Evolutionary conservation across 2,797 vertebrate species (phyloP).

Genomic region (Scomberomorus guttatus): DNA sequence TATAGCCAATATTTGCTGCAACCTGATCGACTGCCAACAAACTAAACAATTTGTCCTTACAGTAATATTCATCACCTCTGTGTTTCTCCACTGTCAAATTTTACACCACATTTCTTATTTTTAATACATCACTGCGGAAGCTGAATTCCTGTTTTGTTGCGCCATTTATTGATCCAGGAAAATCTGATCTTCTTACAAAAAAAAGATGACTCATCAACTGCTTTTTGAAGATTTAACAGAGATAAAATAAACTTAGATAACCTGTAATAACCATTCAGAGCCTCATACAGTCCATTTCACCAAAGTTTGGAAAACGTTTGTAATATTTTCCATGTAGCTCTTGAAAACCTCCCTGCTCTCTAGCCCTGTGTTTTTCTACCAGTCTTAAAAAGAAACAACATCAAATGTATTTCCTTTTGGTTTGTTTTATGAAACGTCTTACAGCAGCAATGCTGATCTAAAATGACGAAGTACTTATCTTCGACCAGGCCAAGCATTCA

Average conservation of each 20-base stretch:
- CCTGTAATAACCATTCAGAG: neutral
- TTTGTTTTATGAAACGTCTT: neutral
- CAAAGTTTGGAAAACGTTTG: constrained; percentile 19
- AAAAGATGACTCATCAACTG: neutral
- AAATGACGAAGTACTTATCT: neutral
- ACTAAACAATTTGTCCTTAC: neutral
- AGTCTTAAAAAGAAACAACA: neutral
- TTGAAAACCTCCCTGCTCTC: constrained; percentile 10
- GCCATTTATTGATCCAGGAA: constrained; percentile 1
- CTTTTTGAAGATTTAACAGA: neutral
- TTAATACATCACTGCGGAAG: neutral
- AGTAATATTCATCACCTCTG: neutral
- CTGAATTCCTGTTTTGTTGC: neutral
- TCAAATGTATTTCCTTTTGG: neutral
- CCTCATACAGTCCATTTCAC: neutral
- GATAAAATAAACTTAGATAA: neutral
- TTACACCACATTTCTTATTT: constrained; percentile 24
- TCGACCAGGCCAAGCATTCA: neutral
- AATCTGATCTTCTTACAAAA: neutral
- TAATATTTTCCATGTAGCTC: constrained; percentile 27
- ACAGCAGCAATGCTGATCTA: neutral
- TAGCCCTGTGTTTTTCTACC: neutral
- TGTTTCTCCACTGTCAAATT: neutral
- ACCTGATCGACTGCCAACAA: constrained; percentile 2
- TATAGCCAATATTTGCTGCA: constrained; percentile 30